Conservation (phyloP, 2,888 invertebrate genomes). For the Leptopilina myrica region DNA sequence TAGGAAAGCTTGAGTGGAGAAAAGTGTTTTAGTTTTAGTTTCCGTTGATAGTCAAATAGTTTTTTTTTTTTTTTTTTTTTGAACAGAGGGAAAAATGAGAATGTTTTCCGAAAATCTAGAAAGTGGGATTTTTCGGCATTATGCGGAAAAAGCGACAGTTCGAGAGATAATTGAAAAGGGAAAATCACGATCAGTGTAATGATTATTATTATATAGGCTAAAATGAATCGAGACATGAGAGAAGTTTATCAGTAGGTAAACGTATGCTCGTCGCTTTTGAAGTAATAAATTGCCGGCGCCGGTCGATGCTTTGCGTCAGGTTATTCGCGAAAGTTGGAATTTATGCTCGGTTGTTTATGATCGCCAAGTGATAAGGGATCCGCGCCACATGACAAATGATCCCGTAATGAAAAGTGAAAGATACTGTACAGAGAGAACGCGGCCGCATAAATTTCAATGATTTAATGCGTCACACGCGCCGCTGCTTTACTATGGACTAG, state of each 20-base stretch:
- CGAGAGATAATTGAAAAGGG: not conserved
- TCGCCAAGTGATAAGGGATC: constrained; percentile 76
- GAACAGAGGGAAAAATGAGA: no score
- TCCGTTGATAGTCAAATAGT: no score
- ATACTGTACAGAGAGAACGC: constrained; percentile 71
- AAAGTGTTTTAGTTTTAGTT: no score
- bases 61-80: no score
- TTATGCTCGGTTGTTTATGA: constrained; percentile 77
- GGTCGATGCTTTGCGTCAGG: constrained; percentile 74
- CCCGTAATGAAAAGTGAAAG: constrained; percentile 77
- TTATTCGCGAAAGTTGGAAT: constrained; percentile 76
- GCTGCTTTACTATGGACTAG: constrained; percentile 44
- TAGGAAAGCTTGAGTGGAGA: no score
- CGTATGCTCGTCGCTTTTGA: constrained; percentile 68
- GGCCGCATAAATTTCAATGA: constrained; percentile 77
- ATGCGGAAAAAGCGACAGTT: not conserved
- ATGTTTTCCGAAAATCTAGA: no score
- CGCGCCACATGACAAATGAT: constrained; percentile 76
- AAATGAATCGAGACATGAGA: constrained; percentile 56
- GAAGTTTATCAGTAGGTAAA: constrained; percentile 68
- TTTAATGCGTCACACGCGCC: constrained; percentile 73
- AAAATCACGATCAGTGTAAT: constrained; percentile 50
- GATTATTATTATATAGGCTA: constrained; percentile 49
- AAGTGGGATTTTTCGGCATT: no score
- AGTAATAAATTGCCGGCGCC: constrained; percentile 73